Evolutionary conservation across 2,113 vertebrate genomes (phyloP), one percentile per base, ranked within the genome.

Genomic region (Atherinomorus stipes): DNA sequence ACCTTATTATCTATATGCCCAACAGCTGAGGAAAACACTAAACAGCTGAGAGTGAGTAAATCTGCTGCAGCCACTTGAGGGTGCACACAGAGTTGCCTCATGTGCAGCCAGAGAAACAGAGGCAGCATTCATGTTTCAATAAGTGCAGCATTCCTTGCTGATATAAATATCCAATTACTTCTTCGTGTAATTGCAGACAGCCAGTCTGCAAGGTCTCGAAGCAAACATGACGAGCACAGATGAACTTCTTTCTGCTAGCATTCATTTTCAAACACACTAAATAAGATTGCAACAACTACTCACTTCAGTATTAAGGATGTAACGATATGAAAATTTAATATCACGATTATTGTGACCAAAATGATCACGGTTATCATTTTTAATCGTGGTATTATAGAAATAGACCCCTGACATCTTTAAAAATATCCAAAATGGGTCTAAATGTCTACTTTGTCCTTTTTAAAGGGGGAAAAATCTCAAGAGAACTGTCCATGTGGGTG

Each of bases 61-160:
- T 62, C 58, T 58, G 54, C 61, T 71, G 42, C 34, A 78, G 84
- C 21, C 66, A 71, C 58, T 66, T 77, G 22, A 75, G 34, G 37
- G 62, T 23, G 61, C 37, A 76, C 44, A 73, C 44, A 70, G 34
- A 4, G 64, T 38, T 19, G 49, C 40, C 62, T 63, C 4, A 26
- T 72, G 67, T 54, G 76, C 7, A 53, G 42, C 54, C 47, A 74
- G 22, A 59, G 44, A 77, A 37, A 67, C 51, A 59, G 37, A 61
- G 23, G 23, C 19, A 78, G 60, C 53, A 74, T 80, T 76, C 71
- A 76, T 81, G 72, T 71, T 82, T 68, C 65, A 70, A 34, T 23
- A 6, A 58, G 13, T 10, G 21, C 51, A 40, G 42, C 12, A 45
- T 54, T 64, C 49, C 9, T 61, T 10, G 26, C 12, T 15, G 1